Percentiles rank a stretch among this genome's conserved stretches.
phyloP scores from a whole-genome alignment of 2,113 vertebrate species.

The Mobula hypostoma region DNA sequence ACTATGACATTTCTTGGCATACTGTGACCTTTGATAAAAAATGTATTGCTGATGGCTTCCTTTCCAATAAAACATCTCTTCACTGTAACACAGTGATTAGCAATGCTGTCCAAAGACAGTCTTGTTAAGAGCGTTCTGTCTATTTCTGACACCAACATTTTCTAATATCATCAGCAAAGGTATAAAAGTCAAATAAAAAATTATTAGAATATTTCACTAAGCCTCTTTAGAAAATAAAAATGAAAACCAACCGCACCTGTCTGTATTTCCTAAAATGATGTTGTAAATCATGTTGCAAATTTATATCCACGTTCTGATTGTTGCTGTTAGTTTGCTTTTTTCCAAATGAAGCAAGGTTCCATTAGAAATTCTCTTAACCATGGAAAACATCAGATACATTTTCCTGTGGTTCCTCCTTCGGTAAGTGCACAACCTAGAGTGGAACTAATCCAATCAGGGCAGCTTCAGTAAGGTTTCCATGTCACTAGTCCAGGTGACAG shows the following conservation, averaged over 20 bases:
- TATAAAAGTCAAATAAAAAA: background rate
- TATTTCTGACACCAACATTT: background rate
- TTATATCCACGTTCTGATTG: background rate
- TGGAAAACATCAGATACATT: background rate
- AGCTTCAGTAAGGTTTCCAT: background rate
- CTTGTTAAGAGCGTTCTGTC: constrained; percentile 13
- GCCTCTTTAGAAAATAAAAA: background rate
- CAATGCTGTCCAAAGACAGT: background rate
- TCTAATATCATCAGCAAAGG: background rate
- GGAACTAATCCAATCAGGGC: background rate
- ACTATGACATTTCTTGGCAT: constrained; percentile 18
- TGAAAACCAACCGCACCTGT: background rate
- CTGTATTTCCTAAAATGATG: background rate
- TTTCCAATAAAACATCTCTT: constrained; percentile 1
- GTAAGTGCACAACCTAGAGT: background rate
- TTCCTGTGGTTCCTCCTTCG: background rate
- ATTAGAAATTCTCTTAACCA: background rate
- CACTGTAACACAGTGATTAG: constrained; percentile 24
- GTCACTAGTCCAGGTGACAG: background rate
- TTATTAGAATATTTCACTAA: background rate
- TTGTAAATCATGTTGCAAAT: background rate
- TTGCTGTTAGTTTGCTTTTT: background rate
- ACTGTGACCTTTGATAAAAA: constrained; percentile 12
- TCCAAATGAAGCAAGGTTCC: background rate
- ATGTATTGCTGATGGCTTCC: constrained; percentile 13